Evolutionary conservation across 2,888 invertebrate genomes (phyloP).

Genomic region (Scelioninae gen. 2): DNA sequence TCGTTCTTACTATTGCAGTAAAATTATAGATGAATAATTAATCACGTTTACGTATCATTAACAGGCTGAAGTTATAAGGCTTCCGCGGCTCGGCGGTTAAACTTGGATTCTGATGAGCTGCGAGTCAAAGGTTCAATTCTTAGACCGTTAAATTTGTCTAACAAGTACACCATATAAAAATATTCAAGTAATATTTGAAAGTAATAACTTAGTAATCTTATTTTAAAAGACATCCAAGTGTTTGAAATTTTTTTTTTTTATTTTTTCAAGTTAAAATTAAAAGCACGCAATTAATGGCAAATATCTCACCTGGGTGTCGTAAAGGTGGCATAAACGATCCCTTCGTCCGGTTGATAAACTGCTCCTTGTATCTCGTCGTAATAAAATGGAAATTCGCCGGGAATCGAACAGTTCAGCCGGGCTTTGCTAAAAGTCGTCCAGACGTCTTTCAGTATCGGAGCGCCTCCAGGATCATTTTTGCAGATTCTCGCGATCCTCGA

Average conservation of each 20-base stretch:
- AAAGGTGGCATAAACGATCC: conserved; percentile 89
- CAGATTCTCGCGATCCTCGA: conserved; percentile 94
- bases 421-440: conserved; percentile 96
- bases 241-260: neutral
- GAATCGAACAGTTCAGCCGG: conserved; percentile 87
- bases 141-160: no score
- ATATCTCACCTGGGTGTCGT: conserved; percentile 83
- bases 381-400: conserved; percentile 91
- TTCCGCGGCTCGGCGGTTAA: no score
- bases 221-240: neutral
- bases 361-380: conserved; percentile 93
- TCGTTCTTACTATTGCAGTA: no score
- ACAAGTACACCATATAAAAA: no score
- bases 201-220: no score
- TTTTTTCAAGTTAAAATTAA: no score
- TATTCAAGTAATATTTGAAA: no score
- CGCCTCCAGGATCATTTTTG: conserved; percentile 90
- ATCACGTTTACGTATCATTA: no score
- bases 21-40: no score
- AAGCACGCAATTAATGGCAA: neutral
- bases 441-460: conserved; percentile 85
- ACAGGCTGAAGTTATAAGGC: no score
- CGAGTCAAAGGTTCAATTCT: no score
- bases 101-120: no score
- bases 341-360: conserved; percentile 85